Evolutionary conservation across 2,797 vertebrate genomes (phyloP).

Genomic region (Moxostoma hubbsi): DNA sequence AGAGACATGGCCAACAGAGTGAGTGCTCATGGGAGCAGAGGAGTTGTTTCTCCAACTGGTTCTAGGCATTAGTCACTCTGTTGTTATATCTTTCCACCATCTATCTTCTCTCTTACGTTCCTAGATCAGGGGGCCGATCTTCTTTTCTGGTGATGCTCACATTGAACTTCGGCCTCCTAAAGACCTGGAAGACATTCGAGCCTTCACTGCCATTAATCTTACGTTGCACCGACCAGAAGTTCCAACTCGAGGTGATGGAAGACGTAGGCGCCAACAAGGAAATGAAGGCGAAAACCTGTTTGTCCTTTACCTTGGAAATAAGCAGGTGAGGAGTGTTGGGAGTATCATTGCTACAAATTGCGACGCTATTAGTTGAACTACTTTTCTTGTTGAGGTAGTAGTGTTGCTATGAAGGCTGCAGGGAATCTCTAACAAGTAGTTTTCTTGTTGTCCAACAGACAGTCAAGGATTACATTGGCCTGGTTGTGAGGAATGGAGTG

Average conservation of each 20-base stretch:
- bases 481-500: constrained; percentile 63
- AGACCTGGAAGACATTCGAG: constrained; percentile 82
- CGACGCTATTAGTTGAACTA: too few relatives aligned
- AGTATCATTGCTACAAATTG: too few relatives aligned
- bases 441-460: constrained; percentile 52
- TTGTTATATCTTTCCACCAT: background rate
- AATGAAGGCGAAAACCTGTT: constrained; percentile 72
- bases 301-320: constrained; percentile 87
- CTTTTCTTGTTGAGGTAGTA: too few relatives aligned
- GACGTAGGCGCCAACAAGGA: constrained; percentile 40
- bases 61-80: background rate
- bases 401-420: background rate
- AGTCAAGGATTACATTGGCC: constrained; percentile 68
- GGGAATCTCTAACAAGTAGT: background rate
- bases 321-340: constrained; percentile 74
- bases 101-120: background rate
- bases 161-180: constrained; percentile 83
- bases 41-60: background rate
- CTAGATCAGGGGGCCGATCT: constrained; percentile 84
- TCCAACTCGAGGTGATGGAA: background rate
- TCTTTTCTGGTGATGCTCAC: constrained; percentile 84
- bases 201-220: constrained; percentile 85
- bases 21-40: constrained; percentile 27
- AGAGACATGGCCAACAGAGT: constrained; percentile 87
- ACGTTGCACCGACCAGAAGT: constrained; percentile 78